Base-by-base conservation (phyloP, 2,888 invertebrate species). In the Branchipolynoe longqiensis region DNA sequence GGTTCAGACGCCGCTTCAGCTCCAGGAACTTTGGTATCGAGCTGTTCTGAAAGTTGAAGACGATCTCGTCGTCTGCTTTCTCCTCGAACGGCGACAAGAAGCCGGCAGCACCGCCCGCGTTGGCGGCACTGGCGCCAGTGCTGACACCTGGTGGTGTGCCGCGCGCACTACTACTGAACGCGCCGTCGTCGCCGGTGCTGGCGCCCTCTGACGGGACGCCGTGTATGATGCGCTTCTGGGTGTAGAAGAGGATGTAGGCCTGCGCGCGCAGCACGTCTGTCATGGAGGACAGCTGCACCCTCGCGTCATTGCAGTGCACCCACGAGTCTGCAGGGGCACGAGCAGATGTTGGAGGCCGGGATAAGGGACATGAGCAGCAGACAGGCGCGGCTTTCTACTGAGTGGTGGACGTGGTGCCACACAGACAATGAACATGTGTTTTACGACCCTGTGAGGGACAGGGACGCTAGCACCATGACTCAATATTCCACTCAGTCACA, bases 261-360 rank as follows among this genome's bases (percentile, higher is more conserved):
- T 93, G 93, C 54, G 91, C 89, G 33, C 87, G 86, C 22, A 91
- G 88, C 31, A 93, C 93, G 25, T 93, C 93, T 14, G 91, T 90
- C 41, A 91, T 31, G 0, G 89, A 81, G 40, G 90, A 90, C 38
- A 91, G 87, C 85, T 91, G 90, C 86, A 93, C 90, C 38, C 91
- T 89, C 0, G 93, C 91, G 88, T 93, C 93, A 88, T 93, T 93
- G 86, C 93, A 93, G 87, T 93, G 91, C 25, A 93, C 89, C 93
- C 93, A 93, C 4, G 93, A 93, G 58, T 90, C 92, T 93, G 90
- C 78, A 88, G 89, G 59, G n/a, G n/a, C n/a, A n/a, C n/a, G n/a
- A n/a, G n/a, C n/a, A n/a, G n/a, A n/a, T n/a, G n/a, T n/a, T n/a
- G n/a, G n/a, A n/a, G n/a, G n/a, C n/a, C n/a, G n/a, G n/a, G n/a